Evolutionary conservation across 2,113 vertebrate genomes (phyloP).

Genomic region (Cavia porcellus): DNA sequence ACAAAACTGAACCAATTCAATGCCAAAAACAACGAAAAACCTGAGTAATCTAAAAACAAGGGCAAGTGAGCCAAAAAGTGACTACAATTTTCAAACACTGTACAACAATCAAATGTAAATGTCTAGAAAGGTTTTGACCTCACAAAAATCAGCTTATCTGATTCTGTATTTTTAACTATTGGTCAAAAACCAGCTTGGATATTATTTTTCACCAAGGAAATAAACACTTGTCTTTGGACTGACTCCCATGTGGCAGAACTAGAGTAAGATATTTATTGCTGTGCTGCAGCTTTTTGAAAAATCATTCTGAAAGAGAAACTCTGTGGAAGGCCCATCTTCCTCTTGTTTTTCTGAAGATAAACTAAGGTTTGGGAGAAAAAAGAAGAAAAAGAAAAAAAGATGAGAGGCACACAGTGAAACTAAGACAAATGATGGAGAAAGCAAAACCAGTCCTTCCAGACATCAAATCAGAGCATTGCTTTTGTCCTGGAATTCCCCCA

Average conservation of each 20-base stretch:
- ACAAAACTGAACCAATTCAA: neutral
- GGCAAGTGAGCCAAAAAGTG: conserved; percentile 24
- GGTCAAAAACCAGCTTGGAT: conserved; percentile 57
- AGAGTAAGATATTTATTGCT: conserved; percentile 65
- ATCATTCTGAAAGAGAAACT: conserved; percentile 73
- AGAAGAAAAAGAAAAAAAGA: neutral
- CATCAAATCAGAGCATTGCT: conserved; percentile 53
- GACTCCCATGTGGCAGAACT: conserved; percentile 65
- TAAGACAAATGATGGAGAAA: conserved; percentile 60
- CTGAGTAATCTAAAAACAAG: conserved; percentile 33
- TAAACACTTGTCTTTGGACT: conserved; percentile 74
- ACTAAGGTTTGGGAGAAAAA: neutral
- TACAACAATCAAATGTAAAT: conserved; percentile 50
- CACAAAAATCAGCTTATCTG: conserved; percentile 54
- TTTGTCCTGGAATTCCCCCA: conserved; percentile 73
- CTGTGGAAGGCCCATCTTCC: conserved; percentile 37
- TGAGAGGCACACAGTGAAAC: conserved; percentile 9
- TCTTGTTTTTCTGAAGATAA: conserved; percentile 71
- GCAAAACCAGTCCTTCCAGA: conserved; percentile 53
- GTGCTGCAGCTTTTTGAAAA: conserved; percentile 73
- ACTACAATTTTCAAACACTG: conserved; percentile 19
- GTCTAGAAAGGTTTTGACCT: conserved; percentile 31
- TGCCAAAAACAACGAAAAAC: conserved; percentile 47
- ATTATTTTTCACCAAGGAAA: conserved; percentile 77
- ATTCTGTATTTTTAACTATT: conserved; percentile 46